A percentile compares a stretch with the other conserved stretches of the same genome.
Conservation (phyloP, 2,888 invertebrate genomes). For the Vanessa cardui region DNA sequence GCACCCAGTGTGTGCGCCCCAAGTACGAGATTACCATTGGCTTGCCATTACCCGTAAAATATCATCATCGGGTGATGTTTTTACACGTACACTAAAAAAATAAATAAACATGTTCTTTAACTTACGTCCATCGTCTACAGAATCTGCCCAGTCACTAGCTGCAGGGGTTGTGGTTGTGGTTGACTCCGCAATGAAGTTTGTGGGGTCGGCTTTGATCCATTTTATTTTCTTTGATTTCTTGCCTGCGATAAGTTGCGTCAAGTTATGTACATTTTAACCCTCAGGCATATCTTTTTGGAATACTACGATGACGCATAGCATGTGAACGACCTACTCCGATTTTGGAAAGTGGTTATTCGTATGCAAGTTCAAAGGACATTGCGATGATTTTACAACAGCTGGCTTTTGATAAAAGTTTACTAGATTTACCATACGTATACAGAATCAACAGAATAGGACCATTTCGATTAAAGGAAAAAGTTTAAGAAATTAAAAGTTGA, state of each 20-base stretch:
- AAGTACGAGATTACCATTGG: constrained; percentile 90
- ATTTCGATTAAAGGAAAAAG: constrained; percentile 31
- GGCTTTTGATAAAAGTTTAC: not conserved
- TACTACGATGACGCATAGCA: constrained; percentile 74
- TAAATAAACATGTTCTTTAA: constrained; percentile 35
- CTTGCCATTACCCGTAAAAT: constrained; percentile 73
- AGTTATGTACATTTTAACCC: constrained; percentile 41
- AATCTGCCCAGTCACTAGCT: constrained; percentile 90
- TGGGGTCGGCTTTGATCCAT: constrained; percentile 91
- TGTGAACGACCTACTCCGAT: constrained; percentile 74
- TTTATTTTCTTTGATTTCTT: constrained; percentile 94
- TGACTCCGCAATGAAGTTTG: constrained; percentile 90
- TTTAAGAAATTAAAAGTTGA: constrained; percentile 50
- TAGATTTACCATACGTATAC: constrained; percentile 1
- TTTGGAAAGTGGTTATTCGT: constrained; percentile 74
- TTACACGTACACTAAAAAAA: not conserved
- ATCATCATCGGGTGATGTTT: constrained; percentile 72
- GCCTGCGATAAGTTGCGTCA: constrained; percentile 76
- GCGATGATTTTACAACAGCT: constrained; percentile 18
- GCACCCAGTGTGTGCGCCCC: constrained; percentile 87
- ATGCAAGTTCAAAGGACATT: constrained; percentile 55
- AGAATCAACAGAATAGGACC: constrained; percentile 35
- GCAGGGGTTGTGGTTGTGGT: constrained; percentile 83
- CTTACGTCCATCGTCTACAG: constrained; percentile 92
- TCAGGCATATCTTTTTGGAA: constrained; percentile 49